These are phyloP conservation scores for Aradus depressus DNA, from an alignment of 2,888 invertebrate species.

Conservation along the genomic window DNA sequence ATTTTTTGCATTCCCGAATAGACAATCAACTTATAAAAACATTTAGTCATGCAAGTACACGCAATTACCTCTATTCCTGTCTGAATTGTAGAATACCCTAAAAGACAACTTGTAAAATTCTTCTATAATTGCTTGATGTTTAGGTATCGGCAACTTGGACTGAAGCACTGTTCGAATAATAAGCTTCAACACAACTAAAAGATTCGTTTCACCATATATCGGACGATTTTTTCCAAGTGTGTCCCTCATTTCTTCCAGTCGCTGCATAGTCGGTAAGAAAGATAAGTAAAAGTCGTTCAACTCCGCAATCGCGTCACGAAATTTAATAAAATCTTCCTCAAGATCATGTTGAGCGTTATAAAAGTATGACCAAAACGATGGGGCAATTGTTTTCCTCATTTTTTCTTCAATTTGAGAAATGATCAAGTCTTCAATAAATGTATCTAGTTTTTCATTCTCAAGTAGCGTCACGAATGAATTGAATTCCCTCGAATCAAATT, in stretches of 20 bases:
- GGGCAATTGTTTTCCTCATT: constrained; percentile 48
- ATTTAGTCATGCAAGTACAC: neutral
- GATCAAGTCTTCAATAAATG: constrained; percentile 38
- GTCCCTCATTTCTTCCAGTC: constrained; percentile 44
- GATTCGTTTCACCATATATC: constrained; percentile 45
- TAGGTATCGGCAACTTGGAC: constrained; percentile 53
- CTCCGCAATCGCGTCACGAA: constrained; percentile 54
- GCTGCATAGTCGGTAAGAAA: constrained; percentile 45
- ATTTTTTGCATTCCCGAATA: too few species aligned
- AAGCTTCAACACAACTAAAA: constrained; percentile 50
- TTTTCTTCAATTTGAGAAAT: constrained; percentile 46
- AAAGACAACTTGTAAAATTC: constrained; percentile 69
- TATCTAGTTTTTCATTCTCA: constrained; percentile 34
- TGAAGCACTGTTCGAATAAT: constrained; percentile 53
- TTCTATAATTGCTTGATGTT: constrained; percentile 56
- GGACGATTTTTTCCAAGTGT: constrained; percentile 40
- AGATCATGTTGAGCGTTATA: constrained; percentile 3
- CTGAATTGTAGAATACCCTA: constrained; percentile 49
- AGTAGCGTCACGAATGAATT: constrained; percentile 25
- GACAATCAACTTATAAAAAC: neutral
- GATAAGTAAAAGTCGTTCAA: constrained; percentile 46
- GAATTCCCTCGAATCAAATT: too few species aligned
- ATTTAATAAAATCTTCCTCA: constrained; percentile 46
- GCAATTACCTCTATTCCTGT: constrained; percentile 32
- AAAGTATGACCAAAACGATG: constrained; percentile 57